Evolutionary conservation across 2,113 vertebrate species (phyloP).

Genomic region (Oryctolagus cuniculus): mOryCun1.1 NC_091440.1:131085501-131086000

Average conservation of each 20-base stretch:
- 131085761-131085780: not conserved
- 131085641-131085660: not conserved
- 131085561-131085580: not conserved
- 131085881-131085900: not conserved
- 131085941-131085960: no score
- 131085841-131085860: not conserved
- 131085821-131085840: not conserved
- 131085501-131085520: not conserved
- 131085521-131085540: not conserved
- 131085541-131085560: constrained; percentile 20
- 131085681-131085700: constrained; percentile 19
- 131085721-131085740: not conserved
- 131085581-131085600: not conserved
- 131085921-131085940: no score
- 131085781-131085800: not conserved
- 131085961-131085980: no score
- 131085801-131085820: constrained; percentile 34
- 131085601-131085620: not conserved
- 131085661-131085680: constrained; percentile 21
- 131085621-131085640: constrained; percentile 19
- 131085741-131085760: not conserved
- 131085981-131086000: no score
- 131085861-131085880: not conserved
- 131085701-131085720: not conserved
- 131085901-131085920: constrained; percentile 28